Evolutionary conservation across 2,888 invertebrate genomes (phyloP).

Genomic region (Carcina quercana): DNA sequence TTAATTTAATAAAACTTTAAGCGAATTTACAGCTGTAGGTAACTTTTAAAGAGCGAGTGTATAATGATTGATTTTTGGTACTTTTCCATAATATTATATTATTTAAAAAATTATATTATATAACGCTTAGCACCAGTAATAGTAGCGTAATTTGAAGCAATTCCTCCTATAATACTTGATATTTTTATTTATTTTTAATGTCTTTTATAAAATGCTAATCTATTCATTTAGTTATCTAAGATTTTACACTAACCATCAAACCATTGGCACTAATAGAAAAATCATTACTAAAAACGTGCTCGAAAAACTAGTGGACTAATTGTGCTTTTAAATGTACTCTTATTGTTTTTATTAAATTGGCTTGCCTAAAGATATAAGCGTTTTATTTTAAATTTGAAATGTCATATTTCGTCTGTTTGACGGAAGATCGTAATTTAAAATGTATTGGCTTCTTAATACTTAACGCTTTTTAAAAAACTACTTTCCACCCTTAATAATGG

Average conservation of each 20-base stretch:
- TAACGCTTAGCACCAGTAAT: constrained; percentile 43
- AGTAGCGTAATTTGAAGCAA: constrained; percentile 32
- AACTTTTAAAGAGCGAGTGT: constrained; percentile 30
- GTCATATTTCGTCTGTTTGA: too few relatives aligned
- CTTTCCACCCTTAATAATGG: too few relatives aligned
- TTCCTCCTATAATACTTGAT: constrained; percentile 6
- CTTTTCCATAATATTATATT: constrained; percentile 15
- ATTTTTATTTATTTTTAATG: constrained; percentile 21
- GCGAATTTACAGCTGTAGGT: constrained; percentile 16
- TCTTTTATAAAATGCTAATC: constrained; percentile 23
- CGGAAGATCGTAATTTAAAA: too few relatives aligned
- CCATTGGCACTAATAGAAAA: constrained; percentile 32
- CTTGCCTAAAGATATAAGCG: too few relatives aligned
- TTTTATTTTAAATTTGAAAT: too few relatives aligned
- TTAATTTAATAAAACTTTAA: constrained; percentile 8
- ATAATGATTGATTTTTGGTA: constrained; percentile 37
- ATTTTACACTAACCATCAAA: constrained; percentile 10
- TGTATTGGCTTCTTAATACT: too few relatives aligned
- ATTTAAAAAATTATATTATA: constrained; percentile 18
- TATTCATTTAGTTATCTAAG: constrained; percentile 10
- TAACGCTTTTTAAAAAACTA: too few relatives aligned
- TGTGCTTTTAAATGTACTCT: too few relatives aligned
- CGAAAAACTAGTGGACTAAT: too few relatives aligned
- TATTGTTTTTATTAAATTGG: too few relatives aligned
- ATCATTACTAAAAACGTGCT: too few relatives aligned